These are phyloP conservation scores for Listronotus bonariensis DNA, from an alignment of 1,140 invertebrate species.

Conservation along the genomic window DNA sequence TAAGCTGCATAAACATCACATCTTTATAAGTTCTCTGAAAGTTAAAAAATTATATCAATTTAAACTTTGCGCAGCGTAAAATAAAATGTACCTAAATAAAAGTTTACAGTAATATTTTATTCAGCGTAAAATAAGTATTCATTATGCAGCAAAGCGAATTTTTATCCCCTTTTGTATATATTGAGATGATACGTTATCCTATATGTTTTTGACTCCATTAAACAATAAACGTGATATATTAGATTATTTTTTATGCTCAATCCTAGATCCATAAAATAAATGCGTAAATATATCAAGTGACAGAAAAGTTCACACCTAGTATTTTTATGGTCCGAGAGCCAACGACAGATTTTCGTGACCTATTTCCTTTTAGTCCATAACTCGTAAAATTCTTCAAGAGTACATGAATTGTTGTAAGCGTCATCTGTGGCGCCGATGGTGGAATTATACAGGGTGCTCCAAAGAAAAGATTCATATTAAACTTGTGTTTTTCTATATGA, in stretches of 20 bases:
- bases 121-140: conserved; percentile 6
- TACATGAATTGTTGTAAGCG: no score
- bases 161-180: conserved; percentile 16
- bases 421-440: no score
- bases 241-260: neutral
- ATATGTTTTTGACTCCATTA: conserved; percentile 10
- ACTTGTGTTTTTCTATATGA: no score
- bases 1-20: no score
- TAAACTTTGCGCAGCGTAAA: conserved; percentile 6
- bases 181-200: conserved; percentile 6
- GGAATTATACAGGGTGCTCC: no score
- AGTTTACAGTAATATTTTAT: conserved; percentile 4
- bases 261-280: neutral
- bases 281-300: no score
- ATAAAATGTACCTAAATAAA: conserved; percentile 2
- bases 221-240: neutral
- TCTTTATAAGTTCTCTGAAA: neutral
- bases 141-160: conserved; percentile 19
- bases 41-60: conserved; percentile 9
- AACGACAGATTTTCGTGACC: no score
- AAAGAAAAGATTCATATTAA: no score
- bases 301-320: no score
- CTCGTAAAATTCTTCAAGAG: no score
- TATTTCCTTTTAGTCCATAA: no score
- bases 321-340: no score